phyloP scores from a whole-genome alignment of 1,140 invertebrate species.

The Muscidifurax raptorellus region DNA sequence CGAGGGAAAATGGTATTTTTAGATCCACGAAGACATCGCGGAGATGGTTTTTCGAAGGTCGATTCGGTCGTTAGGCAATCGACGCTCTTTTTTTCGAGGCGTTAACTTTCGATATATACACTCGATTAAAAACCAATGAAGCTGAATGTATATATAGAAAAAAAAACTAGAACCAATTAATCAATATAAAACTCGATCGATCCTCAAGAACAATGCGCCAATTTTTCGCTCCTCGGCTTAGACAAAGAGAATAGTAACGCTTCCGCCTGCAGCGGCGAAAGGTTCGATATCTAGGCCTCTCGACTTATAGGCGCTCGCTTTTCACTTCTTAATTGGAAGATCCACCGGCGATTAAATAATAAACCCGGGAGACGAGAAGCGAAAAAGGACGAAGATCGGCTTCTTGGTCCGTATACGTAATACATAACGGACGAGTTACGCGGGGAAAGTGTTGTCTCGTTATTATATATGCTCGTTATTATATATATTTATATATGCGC shows the following conservation, averaged over 20 bases:
- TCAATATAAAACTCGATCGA: not conserved
- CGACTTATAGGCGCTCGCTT: conserved; percentile 7
- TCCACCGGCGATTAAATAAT: conserved; percentile 34
- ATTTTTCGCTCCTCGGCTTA: not conserved
- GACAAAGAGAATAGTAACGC: not conserved
- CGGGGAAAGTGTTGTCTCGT: not conserved
- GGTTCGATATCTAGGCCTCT: conserved; percentile 20
- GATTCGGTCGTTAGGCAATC: not conserved
- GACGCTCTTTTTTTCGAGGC: not conserved
- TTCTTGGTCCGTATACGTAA: not conserved
- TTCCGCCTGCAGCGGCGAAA: not conserved
- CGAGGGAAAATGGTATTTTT: not conserved
- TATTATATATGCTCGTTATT: no score
- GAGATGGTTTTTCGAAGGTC: not conserved
- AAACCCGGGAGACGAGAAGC: not conserved
- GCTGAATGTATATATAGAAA: not conserved
- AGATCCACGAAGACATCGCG: not conserved
- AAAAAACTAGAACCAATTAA: no score
- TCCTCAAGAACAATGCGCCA: not conserved
- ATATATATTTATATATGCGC: no score
- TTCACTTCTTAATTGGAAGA: conserved; percentile 48
- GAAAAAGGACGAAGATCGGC: not conserved
- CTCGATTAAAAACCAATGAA: not conserved
- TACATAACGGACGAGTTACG: not conserved
- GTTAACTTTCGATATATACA: not conserved